Base-by-base conservation (phyloP, 1,140 invertebrate species). In the Tachypleus tridentatus region DNA sequence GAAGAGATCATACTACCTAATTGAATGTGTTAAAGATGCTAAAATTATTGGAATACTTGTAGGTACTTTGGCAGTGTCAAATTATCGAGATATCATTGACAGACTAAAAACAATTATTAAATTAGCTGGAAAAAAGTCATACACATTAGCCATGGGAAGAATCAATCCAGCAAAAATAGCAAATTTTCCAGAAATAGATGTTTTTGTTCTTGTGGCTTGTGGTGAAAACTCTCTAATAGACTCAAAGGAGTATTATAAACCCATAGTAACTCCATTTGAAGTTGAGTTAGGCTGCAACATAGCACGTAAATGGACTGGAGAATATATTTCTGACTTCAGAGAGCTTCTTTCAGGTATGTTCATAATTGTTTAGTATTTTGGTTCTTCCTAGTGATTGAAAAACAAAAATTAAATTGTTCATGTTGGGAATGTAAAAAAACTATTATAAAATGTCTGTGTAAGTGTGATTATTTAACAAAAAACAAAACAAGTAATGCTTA, bases 171-270 rank as follows among this genome's bases (percentile, higher is more conserved):
- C 88, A 2, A 98, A 98, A 78, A 77, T 98, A 63, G 92, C 92
- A 0, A 98, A 98, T 78, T 92, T 95, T 77, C 83, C 87, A 62
- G 91, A 95, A 82, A 86, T 96, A 61, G 92, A 97, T 75, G 82
- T 89, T 58, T 97, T 91, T 80, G 87, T 97, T 4, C 80, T 92
- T 60, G 86, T 97, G 69, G 85, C 90, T 0, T 98, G 95, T 77
- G 84, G 91, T 10, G 91, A 96, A 76, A 93, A 87, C 76, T 77
- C 77, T 11, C 77, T 94, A 58, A 85, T 91, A 69, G 87, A 90
- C 73, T 87, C 84, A 57, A 84, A 86, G 72, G 91, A 96, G 53
- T 94, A 91, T 75, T 87, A 89, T 64, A 88, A 87, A 72, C 92
- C 93, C 4, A 84, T 98, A 59, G 83, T 94, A 3, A 92, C 90